Percentiles rank a stretch among this genome's conserved stretches.
These are phyloP conservation scores for Caenorhabditis wallacei DNA, from an alignment of 2,888 invertebrate genomes.

Conservation along the genomic window DNA sequence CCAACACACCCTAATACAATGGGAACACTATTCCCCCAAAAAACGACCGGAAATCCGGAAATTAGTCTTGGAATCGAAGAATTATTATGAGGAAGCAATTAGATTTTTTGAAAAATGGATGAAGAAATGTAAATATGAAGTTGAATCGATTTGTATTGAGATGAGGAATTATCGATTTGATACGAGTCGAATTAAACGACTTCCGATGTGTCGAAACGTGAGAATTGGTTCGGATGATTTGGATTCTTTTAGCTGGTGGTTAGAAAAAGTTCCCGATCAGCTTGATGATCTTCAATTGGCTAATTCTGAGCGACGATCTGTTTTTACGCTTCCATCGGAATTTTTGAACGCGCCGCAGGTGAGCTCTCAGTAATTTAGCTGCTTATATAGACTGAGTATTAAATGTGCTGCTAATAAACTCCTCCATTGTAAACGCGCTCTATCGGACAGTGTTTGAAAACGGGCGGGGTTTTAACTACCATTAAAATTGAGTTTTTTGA, in stretches of 20 bases:
- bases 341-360: background rate
- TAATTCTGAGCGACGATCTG: background rate
- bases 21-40: background rate
- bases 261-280: conserved; percentile 23
- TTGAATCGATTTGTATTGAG: background rate
- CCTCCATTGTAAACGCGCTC: too few relatives aligned
- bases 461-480: background rate
- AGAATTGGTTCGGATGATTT: background rate
- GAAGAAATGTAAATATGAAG: conserved; percentile 22
- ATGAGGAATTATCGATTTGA: conserved; percentile 11
- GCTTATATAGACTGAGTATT: too few relatives aligned
- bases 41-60: background rate
- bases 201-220: conserved; percentile 8
- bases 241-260: conserved; percentile 25
- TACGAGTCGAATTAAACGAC: conserved; percentile 1
- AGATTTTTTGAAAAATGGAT: conserved; percentile 24
- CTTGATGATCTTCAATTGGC: background rate
- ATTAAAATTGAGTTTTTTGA: too few relatives aligned
- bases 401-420: too few relatives aligned
- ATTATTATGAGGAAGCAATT: conserved; percentile 26
- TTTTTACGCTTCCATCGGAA: background rate
- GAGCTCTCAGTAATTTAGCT: too few relatives aligned
- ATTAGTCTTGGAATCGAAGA: background rate
- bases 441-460: too few relatives aligned
- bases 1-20: conserved; percentile 10